Evolutionary conservation across 2,888 invertebrate species (phyloP).

Genomic region (Acholoe squamosa): DNA sequence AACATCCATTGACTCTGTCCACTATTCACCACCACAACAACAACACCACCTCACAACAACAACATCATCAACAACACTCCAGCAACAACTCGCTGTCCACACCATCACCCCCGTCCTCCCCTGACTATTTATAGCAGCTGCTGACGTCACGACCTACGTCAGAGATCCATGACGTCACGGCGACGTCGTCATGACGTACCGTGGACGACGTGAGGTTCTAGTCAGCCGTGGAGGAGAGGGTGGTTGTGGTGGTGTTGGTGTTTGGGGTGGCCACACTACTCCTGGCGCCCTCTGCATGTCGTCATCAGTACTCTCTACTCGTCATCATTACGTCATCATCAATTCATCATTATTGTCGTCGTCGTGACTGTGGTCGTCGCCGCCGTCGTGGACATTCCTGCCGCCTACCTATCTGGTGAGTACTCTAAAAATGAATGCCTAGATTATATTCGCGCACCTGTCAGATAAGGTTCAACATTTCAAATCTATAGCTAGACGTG

Average conservation of each 20-base stretch:
- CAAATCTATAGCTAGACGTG: too few species aligned
- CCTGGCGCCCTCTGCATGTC: background rate
- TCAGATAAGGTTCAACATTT: too few species aligned
- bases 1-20: conserved; percentile 51
- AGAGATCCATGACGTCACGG: background rate
- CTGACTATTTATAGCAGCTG: conserved; percentile 53
- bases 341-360: background rate
- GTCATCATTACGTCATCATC: background rate
- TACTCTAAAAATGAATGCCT: background rate
- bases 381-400: conserved; percentile 24
- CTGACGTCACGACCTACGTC: conserved; percentile 24
- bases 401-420: background rate
- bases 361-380: background rate
- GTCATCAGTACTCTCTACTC: conserved; percentile 8
- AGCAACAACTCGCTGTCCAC: conserved; percentile 54
- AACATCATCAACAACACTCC: conserved; percentile 44
- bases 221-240: conserved; percentile 29
- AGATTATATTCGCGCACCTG: too few species aligned
- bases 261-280: background rate
- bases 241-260: background rate
- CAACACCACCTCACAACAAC: background rate
- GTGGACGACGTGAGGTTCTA: conserved; percentile 35
- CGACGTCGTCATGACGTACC: conserved; percentile 19
- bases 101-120: conserved; percentile 44
- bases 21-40: conserved; percentile 20